Evolutionary conservation across 2,888 invertebrate species (phyloP).

Genomic region (Tolmerus cingulatus): DNA sequence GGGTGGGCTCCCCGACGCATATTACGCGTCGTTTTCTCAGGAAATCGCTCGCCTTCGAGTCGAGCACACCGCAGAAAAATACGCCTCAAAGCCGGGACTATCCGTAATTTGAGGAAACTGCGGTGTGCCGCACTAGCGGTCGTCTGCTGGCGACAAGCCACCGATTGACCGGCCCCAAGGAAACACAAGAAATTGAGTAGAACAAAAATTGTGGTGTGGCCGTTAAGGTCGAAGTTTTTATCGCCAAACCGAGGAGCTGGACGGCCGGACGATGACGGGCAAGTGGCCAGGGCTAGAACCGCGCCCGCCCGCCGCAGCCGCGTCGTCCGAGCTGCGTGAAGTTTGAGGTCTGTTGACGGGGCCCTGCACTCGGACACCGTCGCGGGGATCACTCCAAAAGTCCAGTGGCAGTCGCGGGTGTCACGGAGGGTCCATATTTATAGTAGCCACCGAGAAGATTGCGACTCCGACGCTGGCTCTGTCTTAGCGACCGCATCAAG

Average conservation of each 20-base stretch:
- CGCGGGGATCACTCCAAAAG: not conserved
- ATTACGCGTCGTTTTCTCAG: not conserved
- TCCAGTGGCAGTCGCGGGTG: not conserved
- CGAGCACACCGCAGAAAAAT: slow-evolving; percentile 14
- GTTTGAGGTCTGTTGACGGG: not conserved
- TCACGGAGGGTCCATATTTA: not conserved
- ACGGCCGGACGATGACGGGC: not conserved
- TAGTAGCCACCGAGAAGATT: not conserved
- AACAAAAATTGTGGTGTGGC: slow-evolving; percentile 43
- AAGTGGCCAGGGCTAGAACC: slow-evolving; percentile 20
- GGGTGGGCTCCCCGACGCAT: not conserved
- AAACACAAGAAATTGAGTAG: slow-evolving; percentile 43
- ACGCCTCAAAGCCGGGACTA: slow-evolving; percentile 14
- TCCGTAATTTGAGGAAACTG: slow-evolving; percentile 49
- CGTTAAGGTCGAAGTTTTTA: slow-evolving; percentile 42
- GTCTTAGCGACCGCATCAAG: slow-evolving; percentile 24
- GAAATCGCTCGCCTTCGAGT: not conserved
- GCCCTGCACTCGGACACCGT: not conserved
- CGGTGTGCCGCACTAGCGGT: slow-evolving; percentile 45
- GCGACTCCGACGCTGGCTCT: not conserved
- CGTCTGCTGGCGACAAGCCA: slow-evolving; percentile 34
- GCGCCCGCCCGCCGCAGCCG: not conserved
- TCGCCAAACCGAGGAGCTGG: slow-evolving; percentile 28
- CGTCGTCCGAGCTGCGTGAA: not conserved
- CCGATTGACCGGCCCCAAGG: slow-evolving; percentile 12